Conservation (phyloP, 2,797 vertebrate species). For the Argentina silus region DNA sequence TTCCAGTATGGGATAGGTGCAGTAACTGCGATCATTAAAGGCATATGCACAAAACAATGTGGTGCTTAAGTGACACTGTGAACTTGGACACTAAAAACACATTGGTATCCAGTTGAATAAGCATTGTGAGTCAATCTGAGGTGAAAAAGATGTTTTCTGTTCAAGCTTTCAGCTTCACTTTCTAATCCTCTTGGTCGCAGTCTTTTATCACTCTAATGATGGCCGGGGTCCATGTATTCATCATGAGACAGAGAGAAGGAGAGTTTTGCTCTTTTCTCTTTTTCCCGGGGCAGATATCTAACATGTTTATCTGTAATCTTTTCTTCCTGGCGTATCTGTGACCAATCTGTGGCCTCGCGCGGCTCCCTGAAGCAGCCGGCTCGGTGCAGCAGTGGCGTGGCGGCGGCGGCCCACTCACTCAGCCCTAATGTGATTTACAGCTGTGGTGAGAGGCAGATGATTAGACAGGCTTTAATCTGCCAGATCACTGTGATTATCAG, state of each 20-base stretch:
- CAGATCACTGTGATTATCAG: slow-evolving; percentile 68
- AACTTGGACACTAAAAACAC: slow-evolving; percentile 1
- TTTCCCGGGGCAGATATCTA: slow-evolving; percentile 68
- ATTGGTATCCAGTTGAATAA: slow-evolving; percentile 39
- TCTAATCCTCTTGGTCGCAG: slow-evolving; percentile 67
- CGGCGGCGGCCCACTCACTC: slow-evolving; percentile 57
- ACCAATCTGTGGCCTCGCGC: slow-evolving; percentile 70
- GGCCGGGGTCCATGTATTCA: slow-evolving; percentile 58
- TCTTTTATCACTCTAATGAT: slow-evolving; percentile 70
- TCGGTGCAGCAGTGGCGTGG: slow-evolving; percentile 24
- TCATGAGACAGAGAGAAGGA: slow-evolving; percentile 41
- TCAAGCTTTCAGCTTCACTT: slow-evolving; percentile 65
- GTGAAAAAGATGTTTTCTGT: slow-evolving; percentile 58
- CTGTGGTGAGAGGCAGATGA: slow-evolving; percentile 62
- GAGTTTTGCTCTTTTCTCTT: slow-evolving; percentile 64
- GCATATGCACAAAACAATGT: neutral
- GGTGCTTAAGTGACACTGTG: neutral
- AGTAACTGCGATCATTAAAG: neutral
- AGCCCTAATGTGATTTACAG: slow-evolving; percentile 72
- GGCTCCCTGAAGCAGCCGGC: slow-evolving; percentile 60
- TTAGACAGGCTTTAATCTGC: slow-evolving; percentile 68
- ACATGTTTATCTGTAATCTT: slow-evolving; percentile 77
- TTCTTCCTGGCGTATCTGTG: slow-evolving; percentile 66
- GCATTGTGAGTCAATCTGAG: slow-evolving; percentile 46
- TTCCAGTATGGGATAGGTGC: slow-evolving; percentile 7